Base-by-base conservation (phyloP, 2,797 vertebrate species). In the Notolepis coatsorum region DNA sequence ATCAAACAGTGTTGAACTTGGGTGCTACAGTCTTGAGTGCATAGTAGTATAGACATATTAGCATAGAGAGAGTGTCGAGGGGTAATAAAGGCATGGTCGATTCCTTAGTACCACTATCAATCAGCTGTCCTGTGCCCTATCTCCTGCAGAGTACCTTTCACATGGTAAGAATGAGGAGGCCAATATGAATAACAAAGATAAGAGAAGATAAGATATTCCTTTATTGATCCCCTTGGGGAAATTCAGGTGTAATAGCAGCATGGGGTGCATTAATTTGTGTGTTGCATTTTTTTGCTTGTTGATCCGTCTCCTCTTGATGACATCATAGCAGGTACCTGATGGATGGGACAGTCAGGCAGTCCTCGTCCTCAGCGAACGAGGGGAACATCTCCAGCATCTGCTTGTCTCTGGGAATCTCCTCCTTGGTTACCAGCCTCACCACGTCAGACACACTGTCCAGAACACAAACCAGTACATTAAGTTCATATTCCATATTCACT, bases 381-480 rank as follows among this genome's bases (percentile, higher is more conserved):
- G 91, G 82, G 3, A 71, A 2, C 30, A 94, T 48, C 68, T 92
- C 92, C 81, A 98, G 83, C 66, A 92, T 78, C 65, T 39, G 79
- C 66, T 52, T 80, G 41, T 77, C 57, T 0, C 55, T 60, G 18
- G 91, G 81, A 33, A 89, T 80, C 5, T 79, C 54, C 0, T 1
- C 35, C 68, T 54, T 86, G 24, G 88, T 90, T 50, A 79, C 86
- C 28, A 1, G 68, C 39, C 23, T 56, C 68, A 91, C 88, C 76
- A 89, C 33, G 1, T 93, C 85, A 2, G 88, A 95, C 76, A 98
- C 90, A 28, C 96, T 97, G 80, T 15, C 50, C 46, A 68, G 43
- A 75, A 4, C 8, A 24, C 24, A 28, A 2, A 25, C n/a, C n/a
- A n/a, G n/a, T n/a, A n/a, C n/a, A n/a, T n/a, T n/a, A n/a, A n/a